Evolutionary conservation across 2,113 vertebrate genomes (phyloP), one percentile per base, ranked within the genome.

Genomic region (Coregonus clupeaformis): DNA sequence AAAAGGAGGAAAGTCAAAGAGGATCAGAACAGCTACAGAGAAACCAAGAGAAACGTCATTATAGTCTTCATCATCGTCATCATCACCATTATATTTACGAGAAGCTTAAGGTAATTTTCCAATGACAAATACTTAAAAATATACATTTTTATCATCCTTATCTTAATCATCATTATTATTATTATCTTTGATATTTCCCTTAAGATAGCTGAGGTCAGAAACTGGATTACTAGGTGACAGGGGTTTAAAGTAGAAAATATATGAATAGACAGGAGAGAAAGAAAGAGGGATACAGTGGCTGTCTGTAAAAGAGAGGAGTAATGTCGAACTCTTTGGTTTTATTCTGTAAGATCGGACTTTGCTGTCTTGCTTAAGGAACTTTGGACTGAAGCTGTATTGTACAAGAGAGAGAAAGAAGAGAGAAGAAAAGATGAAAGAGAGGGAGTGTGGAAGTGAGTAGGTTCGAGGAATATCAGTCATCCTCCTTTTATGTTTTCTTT

Each of bases 121-220:
- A 90, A 91, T 91, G 92, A 93, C 91, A 92, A 91, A 91, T 91
- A 92, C 91, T 92, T 91, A 93, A 93, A 93, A 93, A 94, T 93
- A 94, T 93, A 94, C 90, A 93, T 92, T 93, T 42, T 92, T 89
- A 89, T 91, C 80, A 87, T 89, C 73, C 57, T 72, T 32, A 32
- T 89, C 81, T 80, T 86, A 79, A 87, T 87, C 80, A 85, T 89
- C 85, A 88, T 78, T 63, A 63, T 84, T 71, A 78, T 89, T 77
- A 88, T 86, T 75, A 60, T 60, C n/a, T 90, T 89, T 91, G 89
- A 89, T 89, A 90, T 90, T 91, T 90, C 82, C 87, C 90, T 93
- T 93, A 93, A 90, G 91, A 91, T 91, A 89, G 90, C 89, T 92
- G 91, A 94, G 91, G 91, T 91, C 84, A 88, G 88, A 78, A 91